Evolutionary conservation across 2,797 vertebrate species (phyloP), one percentile per base, ranked within the genome.

Genomic region (Notolepis coatsorum): DNA sequence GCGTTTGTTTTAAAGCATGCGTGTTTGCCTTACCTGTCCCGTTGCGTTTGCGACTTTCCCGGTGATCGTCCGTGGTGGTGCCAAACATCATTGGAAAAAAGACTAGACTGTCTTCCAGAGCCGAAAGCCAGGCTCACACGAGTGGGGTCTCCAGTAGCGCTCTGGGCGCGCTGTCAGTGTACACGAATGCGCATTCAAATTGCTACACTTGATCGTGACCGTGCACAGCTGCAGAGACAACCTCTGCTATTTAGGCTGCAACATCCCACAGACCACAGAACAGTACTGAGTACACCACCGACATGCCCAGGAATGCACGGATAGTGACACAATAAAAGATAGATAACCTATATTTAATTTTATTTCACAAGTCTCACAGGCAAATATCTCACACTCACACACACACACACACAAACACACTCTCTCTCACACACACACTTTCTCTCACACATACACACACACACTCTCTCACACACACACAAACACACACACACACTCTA

Each of bases 11-110:
- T n/a, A n/a, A n/a, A n/a, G n/a, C n/a, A n/a, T n/a, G n/a, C n/a
- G n/a, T 49, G 31, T 23, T 61, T 17, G 10, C 1, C 90, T 88
- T 89, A 93, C 92, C 89, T 83, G 86, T 64, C 18, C 52, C 59
- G 82, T 68, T 82, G 61, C 62, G 82, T 78, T 79, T 80, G 61
- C 64, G 68, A 78, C 49, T 80, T 64, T 71, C 81, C 71, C 77
- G 67, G 72, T 71, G 85, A 45, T 84, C 78, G 73, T 88, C 86
- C 51, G 79, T 75, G 55, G 79, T 75, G 55, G n/a, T n/a, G n/a
- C 66, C 77, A 85, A 81, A 77, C 82, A 79, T 82, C 82, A 37
- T 71, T 53, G 74, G 63, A 68, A 66, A 71, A 75, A 62, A n/a
- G 73, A 53, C 42, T 57, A 39, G 61, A 77, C 79, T 74, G 82